Percentiles rank a stretch among this genome's conserved stretches.
Conservation (phyloP, 2,113 vertebrate genomes). For the Collichthys lucidus region DNA sequence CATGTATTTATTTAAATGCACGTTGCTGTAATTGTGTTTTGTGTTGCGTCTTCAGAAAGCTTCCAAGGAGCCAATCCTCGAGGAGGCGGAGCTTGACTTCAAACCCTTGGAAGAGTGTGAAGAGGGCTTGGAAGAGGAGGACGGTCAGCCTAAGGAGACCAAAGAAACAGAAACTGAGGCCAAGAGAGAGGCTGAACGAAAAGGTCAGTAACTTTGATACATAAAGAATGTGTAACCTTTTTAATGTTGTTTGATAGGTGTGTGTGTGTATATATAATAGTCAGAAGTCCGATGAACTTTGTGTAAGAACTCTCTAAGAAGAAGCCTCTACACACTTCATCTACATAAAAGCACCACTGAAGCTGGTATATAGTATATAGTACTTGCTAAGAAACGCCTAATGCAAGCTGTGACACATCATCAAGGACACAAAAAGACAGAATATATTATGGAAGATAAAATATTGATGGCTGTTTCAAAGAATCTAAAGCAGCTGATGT, state of each 20-base stretch:
- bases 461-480: background rate
- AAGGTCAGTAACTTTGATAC: constrained; percentile 54
- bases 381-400: background rate
- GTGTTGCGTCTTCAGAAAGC: constrained; percentile 86
- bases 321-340: background rate
- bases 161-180: constrained; percentile 88
- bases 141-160: constrained; percentile 89
- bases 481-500: background rate
- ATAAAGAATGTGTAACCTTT: background rate
- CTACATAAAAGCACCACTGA: background rate
- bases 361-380: background rate
- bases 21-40: background rate
- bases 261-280: background rate
- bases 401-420: background rate
- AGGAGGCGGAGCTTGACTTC: constrained; percentile 97
- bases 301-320: too few species aligned
- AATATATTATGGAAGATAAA: background rate
- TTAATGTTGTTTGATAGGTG: background rate
- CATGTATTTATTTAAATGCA: background rate
- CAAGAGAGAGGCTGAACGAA: constrained; percentile 85
- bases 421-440: background rate
- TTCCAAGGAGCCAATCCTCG: constrained; percentile 95
- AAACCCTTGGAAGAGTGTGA: constrained; percentile 92
- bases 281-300: background rate
- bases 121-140: constrained; percentile 90